phyloP scores from a whole-genome alignment of 2,113 vertebrate genomes.

The mouse (Mus musculus) region DNA sequence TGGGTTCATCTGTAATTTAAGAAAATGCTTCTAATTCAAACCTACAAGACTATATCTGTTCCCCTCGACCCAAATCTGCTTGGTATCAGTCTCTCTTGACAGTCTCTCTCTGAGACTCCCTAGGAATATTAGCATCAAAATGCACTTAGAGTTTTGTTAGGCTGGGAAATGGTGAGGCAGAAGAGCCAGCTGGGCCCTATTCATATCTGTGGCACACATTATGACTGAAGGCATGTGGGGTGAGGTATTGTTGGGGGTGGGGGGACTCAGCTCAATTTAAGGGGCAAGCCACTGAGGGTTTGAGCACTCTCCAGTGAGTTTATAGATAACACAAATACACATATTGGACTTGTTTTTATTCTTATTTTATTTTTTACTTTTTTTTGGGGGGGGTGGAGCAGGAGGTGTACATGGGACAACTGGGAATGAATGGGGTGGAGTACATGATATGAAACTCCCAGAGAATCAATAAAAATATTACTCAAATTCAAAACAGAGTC shows the following conservation, averaged over 20 bases:
- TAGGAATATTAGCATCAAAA: slow-evolving; percentile 22
- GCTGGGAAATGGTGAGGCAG: neutral
- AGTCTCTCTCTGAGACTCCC: neutral
- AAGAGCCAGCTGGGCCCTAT: neutral
- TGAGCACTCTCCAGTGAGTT: neutral
- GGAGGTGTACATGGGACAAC: neutral
- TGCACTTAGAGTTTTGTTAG: neutral
- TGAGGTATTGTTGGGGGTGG: no score
- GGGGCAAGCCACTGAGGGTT: neutral
- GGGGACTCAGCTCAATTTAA: neutral
- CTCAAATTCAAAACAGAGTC: neutral
- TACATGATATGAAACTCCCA: neutral
- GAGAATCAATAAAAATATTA: neutral
- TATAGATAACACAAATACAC: neutral
- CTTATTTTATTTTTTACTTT: neutral
- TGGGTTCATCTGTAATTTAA: neutral
- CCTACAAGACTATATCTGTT: neutral
- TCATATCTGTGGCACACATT: neutral
- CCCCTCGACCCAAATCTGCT: neutral
- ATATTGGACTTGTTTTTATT: neutral
- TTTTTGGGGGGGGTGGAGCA: neutral
- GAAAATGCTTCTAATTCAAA: neutral
- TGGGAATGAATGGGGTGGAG: neutral
- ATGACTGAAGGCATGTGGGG: neutral
- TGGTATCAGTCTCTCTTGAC: neutral